Conservation (phyloP, 2,113 vertebrate species). For the Osmerus eperlanus region DNA sequence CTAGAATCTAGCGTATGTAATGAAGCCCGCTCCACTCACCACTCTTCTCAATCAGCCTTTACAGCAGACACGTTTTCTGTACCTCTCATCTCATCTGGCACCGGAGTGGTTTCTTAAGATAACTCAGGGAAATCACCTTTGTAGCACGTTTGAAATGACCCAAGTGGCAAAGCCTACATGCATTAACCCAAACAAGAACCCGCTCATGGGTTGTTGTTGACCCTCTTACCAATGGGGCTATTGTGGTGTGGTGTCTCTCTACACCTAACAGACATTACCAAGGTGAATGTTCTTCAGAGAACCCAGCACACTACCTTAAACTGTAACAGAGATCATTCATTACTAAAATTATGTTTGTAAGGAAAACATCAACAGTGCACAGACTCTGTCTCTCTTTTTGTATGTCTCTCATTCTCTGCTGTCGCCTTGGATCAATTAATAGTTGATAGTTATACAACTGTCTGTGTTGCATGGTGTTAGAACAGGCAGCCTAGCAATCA, state of each 20-base stretch:
- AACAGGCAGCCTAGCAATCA: constrained; percentile 34
- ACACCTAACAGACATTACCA: constrained; percentile 42
- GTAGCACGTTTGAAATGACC: constrained; percentile 44
- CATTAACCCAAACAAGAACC: constrained; percentile 22
- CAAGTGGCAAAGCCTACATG: constrained; percentile 35
- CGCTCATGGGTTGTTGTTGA: constrained; percentile 62
- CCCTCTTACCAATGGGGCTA: constrained; percentile 53
- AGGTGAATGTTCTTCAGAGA: too few relatives aligned
- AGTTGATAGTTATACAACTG: constrained; percentile 41
- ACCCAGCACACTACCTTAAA: too few relatives aligned
- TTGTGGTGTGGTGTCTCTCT: constrained; percentile 57
- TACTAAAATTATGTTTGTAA: too few relatives aligned
- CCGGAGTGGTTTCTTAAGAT: constrained; percentile 22
- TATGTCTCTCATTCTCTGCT: constrained; percentile 45
- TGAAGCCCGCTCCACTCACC: constrained; percentile 42
- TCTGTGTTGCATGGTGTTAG: constrained; percentile 27
- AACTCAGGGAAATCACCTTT: constrained; percentile 35
- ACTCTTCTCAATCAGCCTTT: constrained; percentile 18
- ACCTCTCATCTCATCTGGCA: constrained; percentile 51
- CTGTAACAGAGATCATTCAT: too few relatives aligned
- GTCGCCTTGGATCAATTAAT: constrained; percentile 56
- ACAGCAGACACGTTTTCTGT: constrained; percentile 16
- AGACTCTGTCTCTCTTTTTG: constrained; percentile 58
- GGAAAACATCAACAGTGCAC: constrained; percentile 16
- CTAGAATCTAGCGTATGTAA: constrained; percentile 21